phyloP scores from a whole-genome alignment of 2,888 invertebrate species.

The Coronaproctus castanopsis region DNA sequence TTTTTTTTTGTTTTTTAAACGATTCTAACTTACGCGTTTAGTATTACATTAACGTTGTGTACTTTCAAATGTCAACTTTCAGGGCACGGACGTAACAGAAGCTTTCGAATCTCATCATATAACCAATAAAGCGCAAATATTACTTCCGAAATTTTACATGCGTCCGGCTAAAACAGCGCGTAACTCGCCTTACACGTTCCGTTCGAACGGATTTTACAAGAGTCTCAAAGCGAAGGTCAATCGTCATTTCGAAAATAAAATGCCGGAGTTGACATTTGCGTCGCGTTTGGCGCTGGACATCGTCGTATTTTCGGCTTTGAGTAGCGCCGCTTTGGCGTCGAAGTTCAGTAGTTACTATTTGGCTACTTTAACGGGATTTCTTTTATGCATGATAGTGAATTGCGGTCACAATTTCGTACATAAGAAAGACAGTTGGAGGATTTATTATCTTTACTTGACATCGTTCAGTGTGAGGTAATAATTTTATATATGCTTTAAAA shows the following conservation, averaged over 20 bases:
- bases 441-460: constrained; percentile 53
- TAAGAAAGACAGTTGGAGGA: constrained; percentile 50
- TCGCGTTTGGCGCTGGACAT: constrained; percentile 24
- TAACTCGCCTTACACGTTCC: constrained; percentile 50
- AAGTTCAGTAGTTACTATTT: constrained; percentile 20
- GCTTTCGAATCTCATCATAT: constrained; percentile 55
- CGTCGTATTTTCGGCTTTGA: constrained; percentile 26
- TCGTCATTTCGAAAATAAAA: constrained; percentile 7
- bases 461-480: constrained; percentile 40
- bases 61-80: too few species aligned
- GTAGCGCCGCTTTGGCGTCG: constrained; percentile 23
- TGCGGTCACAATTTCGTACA: constrained; percentile 60
- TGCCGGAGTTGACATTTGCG: constrained; percentile 2
- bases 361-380: constrained; percentile 33
- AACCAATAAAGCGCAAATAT: constrained; percentile 33
- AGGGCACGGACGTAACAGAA: constrained; percentile 64
- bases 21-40: background rate
- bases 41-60: background rate
- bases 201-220: constrained; percentile 50
- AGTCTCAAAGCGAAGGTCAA: constrained; percentile 34
- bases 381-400: constrained; percentile 37
- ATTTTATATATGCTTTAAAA: background rate
- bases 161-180: constrained; percentile 39
- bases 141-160: constrained; percentile 43
- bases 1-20: too few species aligned